These are phyloP conservation scores for Tryphoninae sp. DNA, from an alignment of 2,888 invertebrate species.

Conservation along the genomic window DNA sequence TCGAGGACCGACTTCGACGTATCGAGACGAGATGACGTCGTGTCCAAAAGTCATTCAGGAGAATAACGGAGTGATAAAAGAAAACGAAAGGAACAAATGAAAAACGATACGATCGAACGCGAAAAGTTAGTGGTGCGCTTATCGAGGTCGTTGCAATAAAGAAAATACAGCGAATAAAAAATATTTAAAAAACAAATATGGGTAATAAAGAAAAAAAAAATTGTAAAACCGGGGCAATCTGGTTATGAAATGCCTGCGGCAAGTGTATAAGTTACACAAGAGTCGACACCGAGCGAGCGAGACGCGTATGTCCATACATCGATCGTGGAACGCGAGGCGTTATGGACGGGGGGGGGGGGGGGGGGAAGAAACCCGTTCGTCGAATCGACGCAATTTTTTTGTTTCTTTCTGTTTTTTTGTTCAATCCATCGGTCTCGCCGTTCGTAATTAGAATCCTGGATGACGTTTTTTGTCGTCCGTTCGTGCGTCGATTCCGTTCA, in stretches of 20 bases:
- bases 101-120: slow-evolving; percentile 10
- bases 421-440: slow-evolving; percentile 29
- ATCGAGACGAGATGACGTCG: slow-evolving; percentile 1
- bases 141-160: slow-evolving; percentile 14
- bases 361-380: slow-evolving; percentile 54
- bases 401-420: not conserved
- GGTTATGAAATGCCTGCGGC: slow-evolving; percentile 64
- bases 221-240: slow-evolving; percentile 49
- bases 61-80: not conserved
- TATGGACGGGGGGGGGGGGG: not conserved
- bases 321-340: slow-evolving; percentile 30
- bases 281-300: slow-evolving; percentile 23
- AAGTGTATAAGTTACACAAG: slow-evolving; percentile 60
- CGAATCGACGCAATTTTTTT: slow-evolving; percentile 10
- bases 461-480: slow-evolving; percentile 4
- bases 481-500: not conserved
- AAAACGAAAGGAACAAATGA: not conserved
- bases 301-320: slow-evolving; percentile 1
- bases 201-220: slow-evolving; percentile 33
- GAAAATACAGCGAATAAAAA: not conserved
- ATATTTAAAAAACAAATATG: not conserved
- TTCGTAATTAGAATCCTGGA: slow-evolving; percentile 53
- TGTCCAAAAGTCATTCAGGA: not conserved
- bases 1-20: slow-evolving; percentile 13
- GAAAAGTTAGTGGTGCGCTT: slow-evolving; percentile 38